Evolutionary conservation across 2,888 invertebrate genomes (phyloP).

Genomic region (Tenthredo notha): DNA sequence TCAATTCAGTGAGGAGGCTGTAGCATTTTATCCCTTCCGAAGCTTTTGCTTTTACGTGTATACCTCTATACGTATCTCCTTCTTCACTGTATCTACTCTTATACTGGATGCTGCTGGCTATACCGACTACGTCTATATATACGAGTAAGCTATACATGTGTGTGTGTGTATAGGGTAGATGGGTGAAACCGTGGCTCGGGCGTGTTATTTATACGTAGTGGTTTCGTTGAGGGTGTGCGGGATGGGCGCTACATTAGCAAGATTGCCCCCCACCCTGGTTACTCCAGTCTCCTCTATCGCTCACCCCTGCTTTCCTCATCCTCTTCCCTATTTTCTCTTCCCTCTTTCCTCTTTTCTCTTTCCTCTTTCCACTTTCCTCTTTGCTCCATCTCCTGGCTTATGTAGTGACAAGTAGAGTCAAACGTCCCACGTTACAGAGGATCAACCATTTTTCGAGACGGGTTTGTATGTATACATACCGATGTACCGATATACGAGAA

Average conservation of each 20-base stretch:
- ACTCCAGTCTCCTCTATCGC: constrained; percentile 35
- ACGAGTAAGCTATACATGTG: not conserved
- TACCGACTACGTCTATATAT: not conserved
- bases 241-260: constrained; percentile 73
- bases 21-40: constrained; percentile 67
- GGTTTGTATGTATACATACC: not conserved
- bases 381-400: constrained; percentile 27
- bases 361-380: not conserved
- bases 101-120: constrained; percentile 15
- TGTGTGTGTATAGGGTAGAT: constrained; percentile 2
- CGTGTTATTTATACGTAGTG: constrained; percentile 70
- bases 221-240: constrained; percentile 66
- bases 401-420: constrained; percentile 50
- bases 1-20: constrained; percentile 66
- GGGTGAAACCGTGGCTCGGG: constrained; percentile 39
- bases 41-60: constrained; percentile 64
- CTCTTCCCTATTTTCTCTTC: not conserved
- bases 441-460: not conserved
- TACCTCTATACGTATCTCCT: constrained; percentile 53
- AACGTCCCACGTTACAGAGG: constrained; percentile 42
- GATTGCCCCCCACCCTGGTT: constrained; percentile 69
- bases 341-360: not conserved
- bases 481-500: not conserved
- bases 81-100: not conserved
- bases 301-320: constrained; percentile 10